Evolutionary conservation across 2,888 invertebrate species (phyloP).

Genomic region (Octodonta nipae): DNA sequence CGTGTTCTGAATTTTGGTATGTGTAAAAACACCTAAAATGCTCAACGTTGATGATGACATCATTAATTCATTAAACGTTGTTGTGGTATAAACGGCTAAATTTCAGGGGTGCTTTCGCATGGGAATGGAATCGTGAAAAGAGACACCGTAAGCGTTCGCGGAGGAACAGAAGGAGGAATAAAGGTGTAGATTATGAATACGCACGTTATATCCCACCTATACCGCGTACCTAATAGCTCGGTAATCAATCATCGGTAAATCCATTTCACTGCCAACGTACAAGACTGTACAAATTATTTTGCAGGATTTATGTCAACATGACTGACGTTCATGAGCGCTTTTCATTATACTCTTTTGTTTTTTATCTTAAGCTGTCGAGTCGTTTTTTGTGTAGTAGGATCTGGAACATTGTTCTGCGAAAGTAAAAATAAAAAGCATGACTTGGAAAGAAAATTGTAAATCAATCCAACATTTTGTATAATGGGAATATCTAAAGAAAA

Average conservation of each 20-base stretch:
- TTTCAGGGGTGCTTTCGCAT: neutral
- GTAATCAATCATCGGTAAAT: constrained; percentile 22
- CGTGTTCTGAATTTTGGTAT: no score
- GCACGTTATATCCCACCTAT: constrained; percentile 17
- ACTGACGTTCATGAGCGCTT: constrained; percentile 1
- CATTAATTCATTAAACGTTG: constrained; percentile 1
- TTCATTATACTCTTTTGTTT: neutral
- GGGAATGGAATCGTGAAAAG: no score
- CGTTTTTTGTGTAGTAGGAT: no score
- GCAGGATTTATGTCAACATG: no score
- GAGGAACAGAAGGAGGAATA: constrained; percentile 16
- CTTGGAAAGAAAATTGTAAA: no score
- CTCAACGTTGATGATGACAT: no score
- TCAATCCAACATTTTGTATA: no score
- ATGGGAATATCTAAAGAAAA: no score
- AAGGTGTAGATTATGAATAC: constrained; percentile 26
- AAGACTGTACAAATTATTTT: constrained; percentile 1
- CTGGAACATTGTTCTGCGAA: no score
- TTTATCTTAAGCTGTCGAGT: constrained; percentile 1
- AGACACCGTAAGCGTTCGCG: constrained; percentile 3
- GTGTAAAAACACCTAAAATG: no score
- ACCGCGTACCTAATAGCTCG: constrained; percentile 16
- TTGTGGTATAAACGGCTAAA: no score
- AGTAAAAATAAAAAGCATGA: no score
- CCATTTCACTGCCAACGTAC: constrained; percentile 5